Percentiles rank a stretch among this genome's conserved stretches.
phyloP scores from a whole-genome alignment of 2,888 invertebrate genomes.

The Drosophila mulleri region DNA sequence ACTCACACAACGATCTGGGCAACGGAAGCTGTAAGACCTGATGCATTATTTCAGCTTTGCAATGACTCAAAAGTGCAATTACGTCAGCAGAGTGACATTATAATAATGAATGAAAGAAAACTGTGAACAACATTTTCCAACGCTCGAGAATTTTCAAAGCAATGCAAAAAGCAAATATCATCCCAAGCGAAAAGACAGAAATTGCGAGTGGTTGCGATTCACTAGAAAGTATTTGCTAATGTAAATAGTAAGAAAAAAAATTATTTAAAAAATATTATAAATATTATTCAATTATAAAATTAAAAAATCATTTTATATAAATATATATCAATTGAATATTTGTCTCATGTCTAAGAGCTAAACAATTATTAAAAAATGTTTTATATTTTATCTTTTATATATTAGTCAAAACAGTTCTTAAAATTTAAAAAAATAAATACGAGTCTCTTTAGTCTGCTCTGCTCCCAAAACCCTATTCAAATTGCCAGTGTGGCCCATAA shows the following conservation, averaged over 20 bases:
- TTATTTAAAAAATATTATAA: too few species aligned
- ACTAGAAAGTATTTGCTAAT: not conserved
- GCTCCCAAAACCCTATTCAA: slow-evolving; percentile 32
- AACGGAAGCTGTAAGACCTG: slow-evolving; percentile 68
- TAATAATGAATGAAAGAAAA: slow-evolving; percentile 54
- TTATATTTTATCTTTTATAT: too few species aligned
- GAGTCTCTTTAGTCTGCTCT: not conserved
- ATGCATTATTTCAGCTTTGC: slow-evolving; percentile 39
- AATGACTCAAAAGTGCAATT: slow-evolving; percentile 73
- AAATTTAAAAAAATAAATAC: too few species aligned
- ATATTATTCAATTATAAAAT: too few species aligned
- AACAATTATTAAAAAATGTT: too few species aligned
- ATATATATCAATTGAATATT: too few species aligned
- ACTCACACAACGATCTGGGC: slow-evolving; percentile 15
- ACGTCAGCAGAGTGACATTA: slow-evolving; percentile 66
- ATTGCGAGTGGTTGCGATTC: not conserved
- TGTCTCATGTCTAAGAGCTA: too few species aligned
- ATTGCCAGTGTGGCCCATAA: slow-evolving; percentile 4
- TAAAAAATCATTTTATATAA: too few species aligned
- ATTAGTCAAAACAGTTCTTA: too few species aligned
- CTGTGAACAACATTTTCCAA: slow-evolving; percentile 57
- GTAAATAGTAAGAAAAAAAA: not conserved
- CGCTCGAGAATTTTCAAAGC: slow-evolving; percentile 33
- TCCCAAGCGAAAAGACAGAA: not conserved
- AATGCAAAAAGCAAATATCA: not conserved